Evolutionary conservation across 2,888 invertebrate genomes (phyloP).

Genomic region (Escarpia spicata): DNA sequence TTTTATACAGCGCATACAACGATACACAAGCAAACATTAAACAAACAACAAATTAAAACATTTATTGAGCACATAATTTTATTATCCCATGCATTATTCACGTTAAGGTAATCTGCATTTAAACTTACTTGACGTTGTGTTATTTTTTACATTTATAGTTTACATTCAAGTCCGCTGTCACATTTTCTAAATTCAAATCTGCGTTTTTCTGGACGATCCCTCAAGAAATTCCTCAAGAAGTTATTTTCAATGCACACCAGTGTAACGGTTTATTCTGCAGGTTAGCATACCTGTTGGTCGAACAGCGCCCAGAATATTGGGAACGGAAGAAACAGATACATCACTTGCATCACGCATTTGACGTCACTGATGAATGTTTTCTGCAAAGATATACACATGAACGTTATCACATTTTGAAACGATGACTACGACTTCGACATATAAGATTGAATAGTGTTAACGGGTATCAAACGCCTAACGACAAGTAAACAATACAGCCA

Average conservation of each 20-base stretch:
- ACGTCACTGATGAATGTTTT: conserved; percentile 79
- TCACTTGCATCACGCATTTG: conserved; percentile 78
- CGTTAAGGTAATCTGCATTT: too few species aligned
- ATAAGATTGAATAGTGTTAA: background rate
- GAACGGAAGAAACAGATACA: conserved; percentile 86
- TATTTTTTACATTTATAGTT: background rate
- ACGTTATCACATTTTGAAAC: background rate
- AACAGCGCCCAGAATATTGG: conserved; percentile 98
- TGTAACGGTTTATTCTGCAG: background rate
- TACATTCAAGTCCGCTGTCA: background rate
- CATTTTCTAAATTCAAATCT: background rate
- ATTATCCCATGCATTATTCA: too few species aligned
- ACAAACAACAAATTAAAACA: too few species aligned
- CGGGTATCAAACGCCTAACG: too few species aligned
- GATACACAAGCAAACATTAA: too few species aligned
- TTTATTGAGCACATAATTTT: too few species aligned
- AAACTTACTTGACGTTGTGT: too few species aligned
- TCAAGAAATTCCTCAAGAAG: too few species aligned
- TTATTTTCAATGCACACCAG: background rate
- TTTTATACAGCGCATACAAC: too few species aligned
- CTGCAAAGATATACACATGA: conserved; percentile 43
- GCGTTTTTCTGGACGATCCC: too few species aligned
- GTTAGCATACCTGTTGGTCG: conserved; percentile 82
- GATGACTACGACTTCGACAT: background rate
- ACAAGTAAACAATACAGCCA: too few species aligned